phyloP scores from a whole-genome alignment of 2,113 vertebrate genomes.

The Corydoras maculifer region DNA sequence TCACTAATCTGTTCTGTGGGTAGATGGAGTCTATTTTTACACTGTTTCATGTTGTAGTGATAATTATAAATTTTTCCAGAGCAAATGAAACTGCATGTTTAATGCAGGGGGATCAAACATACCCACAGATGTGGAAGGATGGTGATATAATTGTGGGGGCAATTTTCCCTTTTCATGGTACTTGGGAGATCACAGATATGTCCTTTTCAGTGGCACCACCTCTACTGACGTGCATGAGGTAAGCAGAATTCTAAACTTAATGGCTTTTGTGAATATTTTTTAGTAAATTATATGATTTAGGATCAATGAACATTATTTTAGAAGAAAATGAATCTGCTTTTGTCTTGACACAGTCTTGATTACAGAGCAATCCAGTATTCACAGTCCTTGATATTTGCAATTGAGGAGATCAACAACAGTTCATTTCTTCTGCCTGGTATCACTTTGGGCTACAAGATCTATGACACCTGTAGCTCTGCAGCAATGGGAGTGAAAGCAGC shows the following conservation, averaged over 20 bases:
- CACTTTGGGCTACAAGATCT: constrained; percentile 61
- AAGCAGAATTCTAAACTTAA: not conserved
- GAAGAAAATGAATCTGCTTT: not conserved
- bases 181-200: constrained; percentile 14
- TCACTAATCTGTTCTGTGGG: not conserved
- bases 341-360: constrained; percentile 52
- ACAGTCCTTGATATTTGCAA: constrained; percentile 64
- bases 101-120: constrained; percentile 1
- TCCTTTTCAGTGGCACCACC: constrained; percentile 18
- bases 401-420: constrained; percentile 67
- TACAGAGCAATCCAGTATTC: constrained; percentile 62
- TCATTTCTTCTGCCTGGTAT: constrained; percentile 58
- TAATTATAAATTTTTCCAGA: constrained; percentile 30
- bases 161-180: constrained; percentile 33
- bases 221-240: constrained; percentile 32
- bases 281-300: too few species aligned
- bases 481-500: constrained; percentile 49
- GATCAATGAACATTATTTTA: not conserved
- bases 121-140: constrained; percentile 27
- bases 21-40: not conserved
- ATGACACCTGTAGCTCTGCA: constrained; percentile 60
- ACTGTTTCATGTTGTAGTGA: constrained; percentile 25
- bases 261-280: too few species aligned
- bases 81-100: constrained; percentile 17
- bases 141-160: constrained; percentile 33